Evolutionary conservation across 2,888 invertebrate species (phyloP).

Genomic region (Gastracanthus pulcherrimus): DNA sequence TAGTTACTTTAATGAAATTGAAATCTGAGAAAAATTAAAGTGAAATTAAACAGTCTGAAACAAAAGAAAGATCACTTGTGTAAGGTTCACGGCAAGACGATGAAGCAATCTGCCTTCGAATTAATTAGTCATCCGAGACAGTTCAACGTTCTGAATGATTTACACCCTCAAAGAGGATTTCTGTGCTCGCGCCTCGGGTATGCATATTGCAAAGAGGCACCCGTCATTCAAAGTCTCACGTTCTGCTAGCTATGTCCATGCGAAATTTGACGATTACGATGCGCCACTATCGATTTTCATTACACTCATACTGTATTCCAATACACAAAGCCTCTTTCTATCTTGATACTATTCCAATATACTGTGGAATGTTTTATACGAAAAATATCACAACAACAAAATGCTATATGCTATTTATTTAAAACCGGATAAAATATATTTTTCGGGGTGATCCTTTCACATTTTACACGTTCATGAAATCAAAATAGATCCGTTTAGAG

Average conservation of each 20-base stretch:
- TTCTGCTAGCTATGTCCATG: conserved; percentile 6
- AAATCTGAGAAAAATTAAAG: background rate
- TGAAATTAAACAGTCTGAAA: background rate
- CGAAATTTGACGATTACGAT: conserved; percentile 44
- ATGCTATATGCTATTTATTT: no score
- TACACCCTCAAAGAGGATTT: conserved; percentile 74
- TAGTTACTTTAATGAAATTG: background rate
- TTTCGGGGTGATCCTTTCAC: no score
- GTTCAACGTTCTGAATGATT: conserved; percentile 71
- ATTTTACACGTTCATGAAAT: no score
- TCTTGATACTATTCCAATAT: background rate
- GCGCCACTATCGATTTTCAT: conserved; percentile 33
- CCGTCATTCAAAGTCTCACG: conserved; percentile 71
- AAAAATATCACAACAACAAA: no score
- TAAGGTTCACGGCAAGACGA: conserved; percentile 25
- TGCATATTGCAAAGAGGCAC: conserved; percentile 75
- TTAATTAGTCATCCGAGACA: conserved; percentile 73
- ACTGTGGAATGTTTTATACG: background rate
- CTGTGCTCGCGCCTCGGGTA: conserved; percentile 72
- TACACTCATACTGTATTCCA: background rate
- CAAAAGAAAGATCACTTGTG: background rate
- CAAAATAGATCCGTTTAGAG: no score
- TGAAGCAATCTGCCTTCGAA: conserved; percentile 64
- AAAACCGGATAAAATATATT: no score
- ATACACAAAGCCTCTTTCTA: background rate